phyloP scores from a whole-genome alignment of 2,113 vertebrate species.

The Probosciger aterrimus region DNA sequence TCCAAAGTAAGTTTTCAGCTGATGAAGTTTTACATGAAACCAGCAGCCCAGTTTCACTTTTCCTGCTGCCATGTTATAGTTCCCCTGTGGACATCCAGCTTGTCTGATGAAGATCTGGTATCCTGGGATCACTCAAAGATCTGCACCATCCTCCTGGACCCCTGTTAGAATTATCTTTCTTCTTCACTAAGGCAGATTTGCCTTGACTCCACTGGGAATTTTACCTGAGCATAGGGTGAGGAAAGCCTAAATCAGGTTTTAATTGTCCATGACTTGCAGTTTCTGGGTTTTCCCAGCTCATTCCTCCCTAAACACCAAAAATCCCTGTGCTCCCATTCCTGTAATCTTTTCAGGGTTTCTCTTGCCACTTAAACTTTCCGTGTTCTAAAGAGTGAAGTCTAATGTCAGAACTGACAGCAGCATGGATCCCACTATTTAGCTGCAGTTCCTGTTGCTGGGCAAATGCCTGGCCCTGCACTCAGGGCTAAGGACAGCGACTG shows the following conservation, averaged over 20 bases:
- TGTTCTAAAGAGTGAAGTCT: background rate
- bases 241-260: background rate
- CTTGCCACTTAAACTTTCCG: background rate
- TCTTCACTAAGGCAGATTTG: background rate
- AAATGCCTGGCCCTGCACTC: background rate
- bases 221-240: background rate
- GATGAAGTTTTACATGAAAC: too few species aligned
- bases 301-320: background rate
- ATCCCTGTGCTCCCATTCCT: background rate
- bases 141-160: background rate
- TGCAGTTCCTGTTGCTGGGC: background rate
- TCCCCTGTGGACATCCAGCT: too few species aligned
- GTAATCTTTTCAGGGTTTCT: background rate
- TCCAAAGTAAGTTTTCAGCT: too few species aligned
- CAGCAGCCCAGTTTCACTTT: too few species aligned
- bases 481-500: background rate
- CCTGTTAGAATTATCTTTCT: background rate
- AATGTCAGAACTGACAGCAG: background rate
- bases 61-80: too few species aligned
- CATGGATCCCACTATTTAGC: background rate
- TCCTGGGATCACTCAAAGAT: background rate
- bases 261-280: background rate
- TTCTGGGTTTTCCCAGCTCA: conserved; percentile 18
- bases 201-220: background rate
- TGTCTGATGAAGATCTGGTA: too few species aligned